Percentiles rank a stretch among this genome's conserved stretches.
Evolutionary conservation across 2,797 vertebrate species (phyloP).

Genomic region (Rhinophrynus dorsalis): DNA sequence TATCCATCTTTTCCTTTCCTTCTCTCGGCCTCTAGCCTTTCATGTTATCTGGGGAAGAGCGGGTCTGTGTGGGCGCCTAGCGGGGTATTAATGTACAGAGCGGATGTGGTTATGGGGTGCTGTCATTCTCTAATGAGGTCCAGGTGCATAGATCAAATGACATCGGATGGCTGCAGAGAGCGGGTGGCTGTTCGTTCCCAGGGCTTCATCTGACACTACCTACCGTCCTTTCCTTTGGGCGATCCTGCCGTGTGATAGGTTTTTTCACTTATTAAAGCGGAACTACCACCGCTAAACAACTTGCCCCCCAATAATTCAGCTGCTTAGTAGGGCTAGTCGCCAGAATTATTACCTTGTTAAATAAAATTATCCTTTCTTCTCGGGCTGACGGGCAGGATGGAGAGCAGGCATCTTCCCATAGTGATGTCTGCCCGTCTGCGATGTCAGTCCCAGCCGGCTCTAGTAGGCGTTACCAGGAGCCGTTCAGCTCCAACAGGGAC

Average conservation of each 20-base stretch:
- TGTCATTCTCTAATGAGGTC: slow-evolving; percentile 50
- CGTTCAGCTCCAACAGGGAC: too few species aligned
- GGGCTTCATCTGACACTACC: not conserved
- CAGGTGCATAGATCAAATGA: slow-evolving; percentile 34
- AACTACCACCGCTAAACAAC: too few species aligned
- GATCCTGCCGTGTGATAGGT: not conserved
- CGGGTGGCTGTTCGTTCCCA: not conserved
- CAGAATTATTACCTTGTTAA: too few species aligned
- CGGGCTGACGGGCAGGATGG: too few species aligned
- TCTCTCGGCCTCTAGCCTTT: slow-evolving; percentile 44
- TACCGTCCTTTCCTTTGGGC: not conserved
- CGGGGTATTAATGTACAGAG: slow-evolving; percentile 47
- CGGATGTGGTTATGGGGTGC: slow-evolving; percentile 25
- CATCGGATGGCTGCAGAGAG: not conserved
- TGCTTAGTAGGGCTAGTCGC: too few species aligned
- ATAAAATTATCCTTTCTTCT: too few species aligned
- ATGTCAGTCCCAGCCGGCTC: too few species aligned
- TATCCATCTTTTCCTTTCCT: slow-evolving; percentile 16
- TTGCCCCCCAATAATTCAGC: too few species aligned
- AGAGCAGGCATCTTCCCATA: too few species aligned
- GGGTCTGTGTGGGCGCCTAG: slow-evolving; percentile 53
- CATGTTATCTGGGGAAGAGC: slow-evolving; percentile 54
- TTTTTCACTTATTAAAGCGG: too few species aligned
- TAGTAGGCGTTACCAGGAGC: too few species aligned
- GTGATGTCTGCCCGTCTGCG: too few species aligned